phyloP scores from a whole-genome alignment of 2,888 invertebrate species.

The Ecliptopera silaceata region DNA sequence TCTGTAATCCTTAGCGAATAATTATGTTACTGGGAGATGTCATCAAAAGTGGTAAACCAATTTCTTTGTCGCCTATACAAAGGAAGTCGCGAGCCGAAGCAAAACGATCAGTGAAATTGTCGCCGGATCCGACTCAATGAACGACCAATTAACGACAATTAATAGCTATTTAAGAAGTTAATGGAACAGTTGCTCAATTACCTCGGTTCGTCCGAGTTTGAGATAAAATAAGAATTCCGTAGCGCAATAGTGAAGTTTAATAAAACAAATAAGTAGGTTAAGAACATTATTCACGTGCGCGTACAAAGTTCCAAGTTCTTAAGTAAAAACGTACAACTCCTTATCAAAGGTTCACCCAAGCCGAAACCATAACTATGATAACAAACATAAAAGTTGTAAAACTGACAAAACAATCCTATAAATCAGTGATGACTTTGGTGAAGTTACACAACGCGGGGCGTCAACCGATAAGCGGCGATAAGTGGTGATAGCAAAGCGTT shows the following conservation, averaged over 20 bases:
- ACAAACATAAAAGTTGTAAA: constrained; percentile 24
- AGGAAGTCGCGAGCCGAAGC: constrained; percentile 22
- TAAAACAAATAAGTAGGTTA: neutral
- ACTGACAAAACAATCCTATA: constrained; percentile 32
- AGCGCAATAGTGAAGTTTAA: no score
- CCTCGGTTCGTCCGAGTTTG: constrained; percentile 21
- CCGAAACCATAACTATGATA: constrained; percentile 9
- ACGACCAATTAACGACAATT: constrained; percentile 30
- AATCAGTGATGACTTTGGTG: constrained; percentile 18
- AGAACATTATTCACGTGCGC: no score
- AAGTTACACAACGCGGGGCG: constrained; percentile 30
- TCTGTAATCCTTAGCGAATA: no score
- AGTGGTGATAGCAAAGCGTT: constrained; percentile 15
- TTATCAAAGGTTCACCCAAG: constrained; percentile 12
- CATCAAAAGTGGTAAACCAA: no score
- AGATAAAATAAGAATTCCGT: neutral
- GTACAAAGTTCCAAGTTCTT: neutral
- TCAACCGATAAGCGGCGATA: constrained; percentile 27
- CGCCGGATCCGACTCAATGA: constrained; percentile 15
- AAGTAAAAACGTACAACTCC: neutral
- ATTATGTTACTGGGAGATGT: no score
- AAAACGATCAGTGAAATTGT: constrained; percentile 26
- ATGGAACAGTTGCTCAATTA: constrained; percentile 16
- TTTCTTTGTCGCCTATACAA: no score
- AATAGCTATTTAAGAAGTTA: constrained; percentile 17